Conservation (phyloP, 2,888 invertebrate genomes). For the Diaphora mendica region DNA sequence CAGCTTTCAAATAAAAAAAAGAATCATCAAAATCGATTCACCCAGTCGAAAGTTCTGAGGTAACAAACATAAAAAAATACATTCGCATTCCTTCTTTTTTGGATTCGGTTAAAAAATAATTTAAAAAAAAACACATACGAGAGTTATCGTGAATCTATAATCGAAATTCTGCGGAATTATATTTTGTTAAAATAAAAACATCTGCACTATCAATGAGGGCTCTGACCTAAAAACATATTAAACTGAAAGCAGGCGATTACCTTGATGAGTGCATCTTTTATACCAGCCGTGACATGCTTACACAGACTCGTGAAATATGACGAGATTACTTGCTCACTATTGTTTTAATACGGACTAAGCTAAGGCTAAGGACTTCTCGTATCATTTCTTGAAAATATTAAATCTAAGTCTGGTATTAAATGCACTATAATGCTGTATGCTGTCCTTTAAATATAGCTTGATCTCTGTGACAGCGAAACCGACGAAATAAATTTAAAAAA, state of each 20-base stretch:
- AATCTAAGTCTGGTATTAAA: background rate
- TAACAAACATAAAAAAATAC: too few relatives aligned
- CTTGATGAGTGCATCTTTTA: conserved; percentile 21
- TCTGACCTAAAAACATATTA: conserved; percentile 23
- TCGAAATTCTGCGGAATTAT: background rate
- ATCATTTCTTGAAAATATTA: background rate
- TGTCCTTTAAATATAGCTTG: too few relatives aligned
- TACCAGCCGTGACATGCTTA: conserved; percentile 20
- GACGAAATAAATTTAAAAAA: too few relatives aligned
- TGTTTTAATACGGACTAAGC: background rate
- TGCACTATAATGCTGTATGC: background rate
- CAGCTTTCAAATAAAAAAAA: too few relatives aligned
- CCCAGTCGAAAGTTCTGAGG: too few relatives aligned
- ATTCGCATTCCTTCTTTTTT: too few relatives aligned
- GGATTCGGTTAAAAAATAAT: too few relatives aligned
- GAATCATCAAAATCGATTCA: too few relatives aligned
- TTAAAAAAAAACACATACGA: background rate
- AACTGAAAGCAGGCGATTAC: conserved; percentile 18
- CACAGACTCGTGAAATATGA: conserved; percentile 11
- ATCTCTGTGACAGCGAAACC: too few relatives aligned
- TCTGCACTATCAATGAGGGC: conserved; percentile 5
- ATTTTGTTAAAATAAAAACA: background rate
- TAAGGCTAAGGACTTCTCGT: background rate
- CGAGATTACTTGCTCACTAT: background rate
- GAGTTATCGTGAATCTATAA: background rate